Evolutionary conservation across 2,113 vertebrate genomes (phyloP), one percentile per base, ranked within the genome.

Genomic region (Pterocles orientalis): DNA sequence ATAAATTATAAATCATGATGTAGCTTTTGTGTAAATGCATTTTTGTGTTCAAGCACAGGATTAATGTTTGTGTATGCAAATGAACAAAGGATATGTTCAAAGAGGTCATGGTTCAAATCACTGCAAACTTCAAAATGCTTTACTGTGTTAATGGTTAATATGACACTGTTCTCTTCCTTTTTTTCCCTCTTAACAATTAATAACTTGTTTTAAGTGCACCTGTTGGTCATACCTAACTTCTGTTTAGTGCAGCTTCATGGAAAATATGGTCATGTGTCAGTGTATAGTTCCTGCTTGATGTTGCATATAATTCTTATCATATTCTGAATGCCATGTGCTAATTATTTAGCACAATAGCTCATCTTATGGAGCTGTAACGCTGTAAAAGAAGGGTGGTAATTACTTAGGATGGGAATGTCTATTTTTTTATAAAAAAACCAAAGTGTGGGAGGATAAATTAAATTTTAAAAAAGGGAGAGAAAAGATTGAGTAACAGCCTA

Each of bases 291-390:
- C 97, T 98, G 98, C 97, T 98, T 98, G 98, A 98, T 98, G 98
- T 98, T 98, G 98, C 98, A 97, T 98, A 98, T 98, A 98, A 98
- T 98, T 97, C 98, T 97, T 97, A 93, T 78, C 97, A 98, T 97
- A 98, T 97, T 98, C 95, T 98, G 98, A 98, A 97, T 97, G 98
- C 97, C 98, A 98, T 98, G 98, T 98, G 98, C 97, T 98, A 98
- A 98, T 98, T 98, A 98, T 98, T 98, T 98, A 97, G 94, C 94
- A 98, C 98, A 98, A 98, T 98, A 97, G 97, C 98, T 98, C 95
- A 97, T 98, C 98, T 97, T 97, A 98, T 95, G 92, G 96, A 96
- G n/a, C 86, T 97, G 97, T 96, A 98, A 97, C 96, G 92, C 96
- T 97, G 92, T 94, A 97, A 97, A 97, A 97, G 97, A 98, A 98